phyloP scores from a whole-genome alignment of 1,140 invertebrate species.

The Radopholus similis region DNA sequence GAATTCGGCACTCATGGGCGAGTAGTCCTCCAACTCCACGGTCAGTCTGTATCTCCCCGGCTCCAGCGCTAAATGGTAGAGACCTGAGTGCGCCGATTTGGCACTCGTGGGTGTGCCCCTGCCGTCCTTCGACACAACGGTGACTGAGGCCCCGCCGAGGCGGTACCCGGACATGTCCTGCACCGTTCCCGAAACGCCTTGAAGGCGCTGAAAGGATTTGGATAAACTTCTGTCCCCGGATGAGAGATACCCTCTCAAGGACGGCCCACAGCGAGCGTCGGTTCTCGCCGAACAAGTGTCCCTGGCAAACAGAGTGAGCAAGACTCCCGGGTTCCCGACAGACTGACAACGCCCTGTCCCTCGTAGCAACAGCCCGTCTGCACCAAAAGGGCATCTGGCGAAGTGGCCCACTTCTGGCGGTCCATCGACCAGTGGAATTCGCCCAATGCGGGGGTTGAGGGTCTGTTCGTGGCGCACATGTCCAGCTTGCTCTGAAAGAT shows the following conservation, averaged over 20 bases:
- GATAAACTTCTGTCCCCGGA: neutral
- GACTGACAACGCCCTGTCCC: conserved; percentile 24
- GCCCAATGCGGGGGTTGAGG: conserved; percentile 35
- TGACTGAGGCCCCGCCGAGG: conserved; percentile 23
- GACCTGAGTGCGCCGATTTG: conserved; percentile 23
- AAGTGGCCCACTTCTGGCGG: neutral
- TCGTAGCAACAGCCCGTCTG: conserved; percentile 58
- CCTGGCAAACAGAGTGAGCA: conserved; percentile 2
- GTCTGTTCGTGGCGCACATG: conserved; percentile 41
- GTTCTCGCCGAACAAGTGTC: conserved; percentile 55
- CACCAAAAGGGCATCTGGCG: conserved; percentile 46
- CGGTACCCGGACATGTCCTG: conserved; percentile 25
- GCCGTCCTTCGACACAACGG: conserved; percentile 13
- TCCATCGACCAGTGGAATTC: conserved; percentile 30
- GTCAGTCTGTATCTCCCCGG: conserved; percentile 37
- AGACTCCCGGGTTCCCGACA: neutral
- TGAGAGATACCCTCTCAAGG: conserved; percentile 45
- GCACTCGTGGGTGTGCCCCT: conserved; percentile 5
- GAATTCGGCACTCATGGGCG: conserved; percentile 22
- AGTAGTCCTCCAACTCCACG: conserved; percentile 21
- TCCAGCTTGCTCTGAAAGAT: conserved; percentile 32
- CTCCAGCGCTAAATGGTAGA: conserved; percentile 37
- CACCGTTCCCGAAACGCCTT: conserved; percentile 49
- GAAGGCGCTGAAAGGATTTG: conserved; percentile 35
- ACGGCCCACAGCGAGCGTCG: conserved; percentile 37